Base-by-base conservation (phyloP, 2,797 vertebrate genomes). In the Falco berigora region DNA sequence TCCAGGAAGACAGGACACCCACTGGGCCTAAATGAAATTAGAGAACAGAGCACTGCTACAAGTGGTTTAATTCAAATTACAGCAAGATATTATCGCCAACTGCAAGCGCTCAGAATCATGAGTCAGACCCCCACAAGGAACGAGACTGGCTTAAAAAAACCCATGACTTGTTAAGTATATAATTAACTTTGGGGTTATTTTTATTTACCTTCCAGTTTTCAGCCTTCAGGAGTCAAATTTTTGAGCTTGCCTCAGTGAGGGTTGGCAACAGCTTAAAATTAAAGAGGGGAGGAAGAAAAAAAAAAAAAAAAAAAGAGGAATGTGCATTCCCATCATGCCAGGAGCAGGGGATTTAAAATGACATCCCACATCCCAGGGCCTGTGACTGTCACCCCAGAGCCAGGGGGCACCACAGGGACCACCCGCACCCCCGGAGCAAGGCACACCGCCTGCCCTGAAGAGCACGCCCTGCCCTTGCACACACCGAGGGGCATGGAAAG, bases 1-100 rank as follows among this genome's bases (percentile, higher is more conserved):
- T 97, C 94, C 95, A 97, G 95, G 95, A 96, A 96, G 96, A 96
- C 94, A 97, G 94, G 95, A 96, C 95, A 96, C 95, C 95, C 94
- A 94, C 95, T 92, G 96, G 95, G 95, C 88, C 86, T 73, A 94
- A 96, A 95, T 97, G 93, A 97, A 97, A 97, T 96, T 93, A 96
- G 95, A 96, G 95, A 95, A 44, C 90, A 90, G 90, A 94, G 94
- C 19, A 8, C 92, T 90, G 94, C 96, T 96, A 95, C 96, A 96
- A 97, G 94, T 95, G 94, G 92, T 96, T 96, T 96, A 95, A 96
- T 96, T 96, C 95, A 96, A 95, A 96, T 96, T 96, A 95, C 92
- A 94, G 92, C 80, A 7, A 96, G 94, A 93, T 94, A 93, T 96
- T 95, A 95, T 94, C 94, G 63, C 95, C 92, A 92, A 95, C 94